Evolutionary conservation across 64 coral and sea anemone species (phyloP), one percentile per base, ranked within the genome.

Genomic region (Hydrozoanthus tunicans): DNA sequence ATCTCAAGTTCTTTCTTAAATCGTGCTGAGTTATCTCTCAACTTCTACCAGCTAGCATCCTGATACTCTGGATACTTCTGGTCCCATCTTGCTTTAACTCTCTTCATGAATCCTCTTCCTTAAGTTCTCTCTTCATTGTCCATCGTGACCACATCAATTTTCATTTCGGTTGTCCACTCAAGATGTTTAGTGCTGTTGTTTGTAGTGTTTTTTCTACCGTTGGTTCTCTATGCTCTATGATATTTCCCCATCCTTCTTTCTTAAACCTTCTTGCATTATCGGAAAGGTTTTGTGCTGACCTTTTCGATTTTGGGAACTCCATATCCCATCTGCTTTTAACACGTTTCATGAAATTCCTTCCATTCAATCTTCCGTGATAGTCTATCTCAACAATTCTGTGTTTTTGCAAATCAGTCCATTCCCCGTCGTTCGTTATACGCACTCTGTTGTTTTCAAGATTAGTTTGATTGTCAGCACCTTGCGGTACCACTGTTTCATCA

Each of bases 311-410:
- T 13, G 6, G 65, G 23, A 14, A 69, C 12, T 69, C 65, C 23
- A 15, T 5, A 14, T 69, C 0, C 65, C 65, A 69, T 69, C 65
- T 67, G 12, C 6, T 15, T n/a, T 15, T 69, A 14, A 69, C 12
- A 14, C 10, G 0, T 69, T 69, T 69, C 65, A 69, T 69, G 13
- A 69, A 69, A 15, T 69, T 69, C 65, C 23, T 69, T 13, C 65
- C 70, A 4, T 15, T 69, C 65, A 5, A 4, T 15, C 65, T 69
- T 69, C 23, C 65, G 14, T 73, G 23, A 3, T 5, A 20, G 43
- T 73, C 70, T 73, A 20, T 73, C 43, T 73, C 70, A 7, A 43
- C 70, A 73, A 73, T 73, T 43, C 70, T 73, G 70, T 73, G 25
- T 43, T 43, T 73, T 73, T 73, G 70, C 51, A 32, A 23, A 9